phyloP scores from a whole-genome alignment of 1,140 invertebrate species.

The Limonius californicus region DNA sequence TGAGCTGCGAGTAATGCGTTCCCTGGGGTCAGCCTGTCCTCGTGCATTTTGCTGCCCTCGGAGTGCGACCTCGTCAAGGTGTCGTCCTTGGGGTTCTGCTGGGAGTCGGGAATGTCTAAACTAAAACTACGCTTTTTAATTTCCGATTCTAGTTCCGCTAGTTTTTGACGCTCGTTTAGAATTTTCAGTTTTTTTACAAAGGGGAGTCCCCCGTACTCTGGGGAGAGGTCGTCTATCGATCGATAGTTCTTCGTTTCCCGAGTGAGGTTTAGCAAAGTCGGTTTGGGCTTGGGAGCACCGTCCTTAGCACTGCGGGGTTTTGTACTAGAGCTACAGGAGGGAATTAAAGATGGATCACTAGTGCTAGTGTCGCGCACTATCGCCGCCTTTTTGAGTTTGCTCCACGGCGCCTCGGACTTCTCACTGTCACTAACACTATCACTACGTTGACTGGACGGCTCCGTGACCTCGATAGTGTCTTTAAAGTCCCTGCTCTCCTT shows the following conservation, averaged over 20 bases:
- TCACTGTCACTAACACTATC: slow-evolving; percentile 22
- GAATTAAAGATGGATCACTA: slow-evolving; percentile 6
- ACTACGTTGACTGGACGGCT: slow-evolving; percentile 15
- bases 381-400: slow-evolving; percentile 55
- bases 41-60: slow-evolving; percentile 56
- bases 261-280: slow-evolving; percentile 32
- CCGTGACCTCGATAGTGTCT: slow-evolving; percentile 2
- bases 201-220: slow-evolving; percentile 79
- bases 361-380: slow-evolving; percentile 46
- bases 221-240: slow-evolving; percentile 82
- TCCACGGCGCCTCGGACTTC: slow-evolving; percentile 49
- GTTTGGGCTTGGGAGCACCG: slow-evolving; percentile 24
- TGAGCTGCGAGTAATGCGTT: slow-evolving; percentile 29
- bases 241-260: slow-evolving; percentile 63
- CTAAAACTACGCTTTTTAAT: slow-evolving; percentile 72
- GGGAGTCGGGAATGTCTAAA: slow-evolving; percentile 67
- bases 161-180: slow-evolving; percentile 79
- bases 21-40: slow-evolving; percentile 46
- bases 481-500: slow-evolving; percentile 19
- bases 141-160: slow-evolving; percentile 73
- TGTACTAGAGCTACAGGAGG: slow-evolving; percentile 42
- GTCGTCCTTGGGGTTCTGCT: slow-evolving; percentile 54
- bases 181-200: slow-evolving; percentile 87
- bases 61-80: slow-evolving; percentile 45
- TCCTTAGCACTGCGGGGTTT: background rate